Percentiles rank a stretch among this genome's conserved stretches.
phyloP scores from a whole-genome alignment of 2,888 invertebrate species.

The Allygus modestus region DNA sequence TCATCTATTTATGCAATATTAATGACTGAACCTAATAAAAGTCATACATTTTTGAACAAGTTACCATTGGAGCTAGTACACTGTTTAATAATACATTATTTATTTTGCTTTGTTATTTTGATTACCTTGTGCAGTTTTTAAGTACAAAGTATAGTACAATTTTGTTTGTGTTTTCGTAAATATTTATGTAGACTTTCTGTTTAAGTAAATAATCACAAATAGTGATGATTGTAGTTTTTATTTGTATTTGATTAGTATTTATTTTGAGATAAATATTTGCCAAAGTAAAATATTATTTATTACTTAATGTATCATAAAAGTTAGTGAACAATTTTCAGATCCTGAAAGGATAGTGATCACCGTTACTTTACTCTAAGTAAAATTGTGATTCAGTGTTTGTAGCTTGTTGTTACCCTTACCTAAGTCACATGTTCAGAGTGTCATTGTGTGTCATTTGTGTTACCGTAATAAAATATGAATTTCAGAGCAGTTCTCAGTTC shows the following conservation, averaged over 20 bases:
- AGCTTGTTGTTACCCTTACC: conserved; percentile 19
- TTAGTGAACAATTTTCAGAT: not conserved
- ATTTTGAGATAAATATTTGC: not conserved
- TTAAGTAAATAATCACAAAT: no score
- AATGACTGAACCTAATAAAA: no score
- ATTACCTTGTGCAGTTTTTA: not conserved
- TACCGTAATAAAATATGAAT: conserved; percentile 10
- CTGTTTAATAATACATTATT: no score
- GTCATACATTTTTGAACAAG: no score
- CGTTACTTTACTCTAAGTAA: conserved; percentile 18
- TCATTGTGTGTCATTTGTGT: conserved; percentile 18
- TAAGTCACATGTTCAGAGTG: conserved; percentile 73
- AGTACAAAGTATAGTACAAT: no score
- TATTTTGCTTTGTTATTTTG: not conserved
- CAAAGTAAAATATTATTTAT: conserved; percentile 12
- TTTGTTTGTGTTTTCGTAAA: no score
- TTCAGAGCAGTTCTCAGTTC: not conserved
- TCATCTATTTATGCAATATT: no score
- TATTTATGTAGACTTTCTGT: no score
- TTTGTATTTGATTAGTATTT: no score
- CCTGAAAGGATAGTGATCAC: conserved; percentile 14
- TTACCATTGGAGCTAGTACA: no score
- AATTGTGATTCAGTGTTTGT: conserved; percentile 10
- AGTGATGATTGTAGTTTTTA: no score
- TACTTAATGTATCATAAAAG: not conserved